Conservation (phyloP, 1,140 invertebrate species). For the Teleopsis dalmanni region DNA sequence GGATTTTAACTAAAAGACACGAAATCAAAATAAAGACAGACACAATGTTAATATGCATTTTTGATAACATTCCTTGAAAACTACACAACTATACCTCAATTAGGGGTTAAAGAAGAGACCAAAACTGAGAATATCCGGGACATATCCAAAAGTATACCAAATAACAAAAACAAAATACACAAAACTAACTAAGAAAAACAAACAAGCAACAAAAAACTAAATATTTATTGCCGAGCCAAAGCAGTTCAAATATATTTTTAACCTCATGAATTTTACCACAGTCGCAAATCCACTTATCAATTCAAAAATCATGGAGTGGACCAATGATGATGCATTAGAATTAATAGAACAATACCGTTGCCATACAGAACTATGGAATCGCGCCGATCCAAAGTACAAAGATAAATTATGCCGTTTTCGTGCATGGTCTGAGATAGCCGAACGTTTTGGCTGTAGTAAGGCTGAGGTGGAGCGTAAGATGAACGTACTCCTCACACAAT, state of each 20-base stretch:
- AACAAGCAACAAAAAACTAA: not conserved
- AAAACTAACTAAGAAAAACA: too few species aligned
- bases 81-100: not conserved
- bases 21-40: not conserved
- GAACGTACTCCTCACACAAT: conserved; percentile 48
- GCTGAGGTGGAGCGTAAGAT: conserved; percentile 49
- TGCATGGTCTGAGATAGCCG: conserved; percentile 46
- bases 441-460: conserved; percentile 45
- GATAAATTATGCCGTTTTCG: conserved; percentile 45
- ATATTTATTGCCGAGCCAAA: not conserved
- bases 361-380: conserved; percentile 48
- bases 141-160: too few species aligned
- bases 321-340: conserved; percentile 46
- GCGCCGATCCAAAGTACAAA: conserved; percentile 46
- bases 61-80: not conserved
- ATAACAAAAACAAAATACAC: too few species aligned
- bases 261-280: conserved; percentile 11
- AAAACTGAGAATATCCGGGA: too few species aligned
- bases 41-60: not conserved
- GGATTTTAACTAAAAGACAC: not conserved
- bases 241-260: conserved; percentile 14
- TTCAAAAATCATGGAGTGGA: conserved; percentile 45
- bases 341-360: conserved; percentile 47
- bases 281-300: conserved; percentile 2
- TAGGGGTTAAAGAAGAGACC: too few species aligned